Conservation (phyloP, 1,140 invertebrate species). For the Anastatus disparis region DNA sequence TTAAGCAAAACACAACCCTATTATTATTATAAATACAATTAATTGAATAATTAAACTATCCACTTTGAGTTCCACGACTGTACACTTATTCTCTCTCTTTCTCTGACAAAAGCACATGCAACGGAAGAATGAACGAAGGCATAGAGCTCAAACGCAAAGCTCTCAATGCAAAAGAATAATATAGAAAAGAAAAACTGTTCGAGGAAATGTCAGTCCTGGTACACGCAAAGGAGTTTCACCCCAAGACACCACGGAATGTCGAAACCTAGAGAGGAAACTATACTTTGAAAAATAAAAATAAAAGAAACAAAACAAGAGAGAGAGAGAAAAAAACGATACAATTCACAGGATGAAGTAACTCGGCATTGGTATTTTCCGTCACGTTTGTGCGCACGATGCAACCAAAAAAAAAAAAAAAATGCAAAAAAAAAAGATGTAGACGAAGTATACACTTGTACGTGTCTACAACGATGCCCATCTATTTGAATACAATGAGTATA, state of each 20-base stretch:
- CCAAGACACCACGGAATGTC: constrained; percentile 5
- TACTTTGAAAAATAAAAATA: too few species aligned
- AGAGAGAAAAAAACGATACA: too few species aligned
- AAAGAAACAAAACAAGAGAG: too few species aligned
- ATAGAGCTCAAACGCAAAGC: not conserved
- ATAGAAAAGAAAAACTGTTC: constrained; percentile 4
- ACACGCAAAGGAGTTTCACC: too few species aligned
- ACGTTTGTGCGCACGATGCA: too few species aligned
- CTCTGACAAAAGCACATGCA: not conserved
- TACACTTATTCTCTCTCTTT: too few species aligned
- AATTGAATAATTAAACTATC: constrained; percentile 21
- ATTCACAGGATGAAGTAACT: not conserved
- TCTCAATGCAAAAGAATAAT: constrained; percentile 13
- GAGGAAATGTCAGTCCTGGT: constrained; percentile 28
- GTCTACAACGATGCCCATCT: constrained; percentile 30
- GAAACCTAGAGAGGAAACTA: not conserved
- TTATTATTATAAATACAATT: constrained; percentile 23
- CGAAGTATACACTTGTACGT: not conserved
- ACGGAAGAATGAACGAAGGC: not conserved
- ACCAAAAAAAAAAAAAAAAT: too few species aligned
- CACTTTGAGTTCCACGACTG: constrained; percentile 23
- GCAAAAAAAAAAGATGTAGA: too few species aligned
- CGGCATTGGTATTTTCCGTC: constrained; percentile 30
- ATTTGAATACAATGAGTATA: constrained; percentile 56
- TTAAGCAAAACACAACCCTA: not conserved